Conservation (phyloP, 53 echinoderm and acorn worm species). For the Astropecten irregularis region DNA sequence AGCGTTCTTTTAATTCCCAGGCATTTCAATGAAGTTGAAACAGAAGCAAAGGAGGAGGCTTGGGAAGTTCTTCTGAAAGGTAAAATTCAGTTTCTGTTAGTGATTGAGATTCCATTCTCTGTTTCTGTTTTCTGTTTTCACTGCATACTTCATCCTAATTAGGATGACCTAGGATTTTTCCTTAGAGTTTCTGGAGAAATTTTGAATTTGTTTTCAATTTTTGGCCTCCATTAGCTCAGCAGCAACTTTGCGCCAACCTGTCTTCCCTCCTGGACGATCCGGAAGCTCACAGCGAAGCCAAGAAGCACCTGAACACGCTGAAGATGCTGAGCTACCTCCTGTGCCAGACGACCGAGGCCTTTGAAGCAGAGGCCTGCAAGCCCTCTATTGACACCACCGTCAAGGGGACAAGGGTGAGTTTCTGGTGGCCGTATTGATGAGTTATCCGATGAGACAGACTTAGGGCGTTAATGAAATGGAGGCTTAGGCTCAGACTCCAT, state of each 20-base stretch:
- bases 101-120: too few relatives aligned
- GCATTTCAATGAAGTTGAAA: slow-evolving; percentile 76
- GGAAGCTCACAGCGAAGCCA: slow-evolving; percentile 4
- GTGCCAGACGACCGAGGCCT: slow-evolving; percentile 89
- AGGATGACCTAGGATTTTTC: neutral
- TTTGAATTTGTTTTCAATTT: too few relatives aligned
- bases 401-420: slow-evolving; percentile 56
- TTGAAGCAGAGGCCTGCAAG: slow-evolving; percentile 86
- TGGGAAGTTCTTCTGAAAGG: slow-evolving; percentile 93
- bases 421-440: too few relatives aligned
- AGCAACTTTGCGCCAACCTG: slow-evolving; percentile 41
- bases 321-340: slow-evolving; percentile 90
- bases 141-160: neutral
- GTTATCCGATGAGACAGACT: too few relatives aligned
- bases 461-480: too few relatives aligned
- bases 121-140: too few relatives aligned
- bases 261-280: slow-evolving; percentile 50
- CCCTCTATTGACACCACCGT: slow-evolving; percentile 80
- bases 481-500: too few relatives aligned
- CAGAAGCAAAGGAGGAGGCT: slow-evolving; percentile 78
- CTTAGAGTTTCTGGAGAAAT: too few relatives aligned
- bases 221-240: too few relatives aligned
- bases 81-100: too few relatives aligned
- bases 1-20: too few relatives aligned
- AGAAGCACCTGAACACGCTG: slow-evolving; percentile 63